A percentile compares a stretch with the other conserved stretches of the same genome.
Evolutionary conservation across 2,888 invertebrate genomes (phyloP).

Genomic region (Tribolium freemani): DNA sequence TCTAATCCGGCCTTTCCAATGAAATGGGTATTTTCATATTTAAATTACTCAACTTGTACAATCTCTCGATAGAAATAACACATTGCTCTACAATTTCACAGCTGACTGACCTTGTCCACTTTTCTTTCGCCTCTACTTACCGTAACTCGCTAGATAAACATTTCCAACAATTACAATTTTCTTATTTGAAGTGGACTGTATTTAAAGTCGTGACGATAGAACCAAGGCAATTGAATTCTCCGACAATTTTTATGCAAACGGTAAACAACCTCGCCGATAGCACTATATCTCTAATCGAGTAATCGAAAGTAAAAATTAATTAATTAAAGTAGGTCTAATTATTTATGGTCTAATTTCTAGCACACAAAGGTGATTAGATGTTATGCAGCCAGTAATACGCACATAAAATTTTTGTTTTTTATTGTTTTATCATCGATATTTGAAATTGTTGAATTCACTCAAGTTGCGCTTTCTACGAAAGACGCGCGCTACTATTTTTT

Average conservation of each 20-base stretch:
- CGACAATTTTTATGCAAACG: not conserved
- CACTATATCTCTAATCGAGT: not conserved
- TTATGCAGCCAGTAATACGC: not conserved
- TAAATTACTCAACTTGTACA: conserved; percentile 24
- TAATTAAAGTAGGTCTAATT: not conserved
- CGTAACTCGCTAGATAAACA: not conserved
- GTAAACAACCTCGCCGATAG: not conserved
- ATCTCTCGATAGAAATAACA: conserved; percentile 4
- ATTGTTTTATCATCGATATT: too few relatives aligned
- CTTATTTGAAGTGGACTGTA: not conserved
- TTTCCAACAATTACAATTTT: not conserved
- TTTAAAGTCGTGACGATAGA: too few relatives aligned
- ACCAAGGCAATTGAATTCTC: not conserved
- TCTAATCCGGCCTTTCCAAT: conserved; percentile 1
- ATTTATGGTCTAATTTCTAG: not conserved
- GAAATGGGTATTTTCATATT: conserved; percentile 3
- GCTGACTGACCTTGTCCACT: conserved; percentile 27
- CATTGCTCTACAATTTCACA: conserved; percentile 22
- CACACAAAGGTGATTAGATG: not conserved
- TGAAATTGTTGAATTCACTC: too few relatives aligned
- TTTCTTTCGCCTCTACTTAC: conserved; percentile 26
- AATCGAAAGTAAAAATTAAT: not conserved
- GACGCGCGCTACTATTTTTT: too few relatives aligned
- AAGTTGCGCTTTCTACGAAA: not conserved
- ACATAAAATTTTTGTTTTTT: too few relatives aligned